Base-by-base conservation (phyloP, 1,140 invertebrate genomes). In the Anastrepha obliqua region DNA sequence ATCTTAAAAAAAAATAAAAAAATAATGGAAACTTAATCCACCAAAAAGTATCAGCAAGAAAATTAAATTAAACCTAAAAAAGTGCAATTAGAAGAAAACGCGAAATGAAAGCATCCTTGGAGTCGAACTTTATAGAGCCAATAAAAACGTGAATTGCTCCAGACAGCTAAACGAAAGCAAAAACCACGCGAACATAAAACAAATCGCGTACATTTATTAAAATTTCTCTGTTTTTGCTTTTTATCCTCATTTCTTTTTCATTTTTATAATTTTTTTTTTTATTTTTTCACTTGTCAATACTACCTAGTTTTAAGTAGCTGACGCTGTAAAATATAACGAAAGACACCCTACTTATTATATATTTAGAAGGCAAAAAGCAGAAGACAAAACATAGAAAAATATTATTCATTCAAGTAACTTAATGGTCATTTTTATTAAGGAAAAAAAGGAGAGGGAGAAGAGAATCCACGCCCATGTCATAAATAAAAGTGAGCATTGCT, bases 141-240 rank as follows among this genome's bases (percentile, higher is more conserved):
- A 47, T 44, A 70, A 47, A 70, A 44, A 70, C 42, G 11, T 11
- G 44, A 70, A 44, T 70, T 47, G 42, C 67, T 44, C 11, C 8
- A 47, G 67, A 44, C 67, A 70, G 67, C 15, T 13, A 70, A 70
- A 70, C 67, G 39, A 44, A 70, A 47, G 42, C 67, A 70, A 70
- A 70, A 70, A 44, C 11, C 67, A 70, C 11, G 42, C 67, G 42
- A 70, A 47, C 4, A 3, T 70, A 70, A 17, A 70, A 70, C 42
- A 70, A 70, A 70, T 70, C 67, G 44, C 67, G 39, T 47, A 44
- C 42, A 44, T 70, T 70, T 70, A 47, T 70, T 65, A 65, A 29
- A 9, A 65, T 65, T 65, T 65, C 64, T 1, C 20, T 11, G 6
- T 65, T 65, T 65, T 39, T 65, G 64, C 7, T 39, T 65, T 65